Conservation (phyloP, 2,113 vertebrate genomes). For the Hyaena hyaena region DNA sequence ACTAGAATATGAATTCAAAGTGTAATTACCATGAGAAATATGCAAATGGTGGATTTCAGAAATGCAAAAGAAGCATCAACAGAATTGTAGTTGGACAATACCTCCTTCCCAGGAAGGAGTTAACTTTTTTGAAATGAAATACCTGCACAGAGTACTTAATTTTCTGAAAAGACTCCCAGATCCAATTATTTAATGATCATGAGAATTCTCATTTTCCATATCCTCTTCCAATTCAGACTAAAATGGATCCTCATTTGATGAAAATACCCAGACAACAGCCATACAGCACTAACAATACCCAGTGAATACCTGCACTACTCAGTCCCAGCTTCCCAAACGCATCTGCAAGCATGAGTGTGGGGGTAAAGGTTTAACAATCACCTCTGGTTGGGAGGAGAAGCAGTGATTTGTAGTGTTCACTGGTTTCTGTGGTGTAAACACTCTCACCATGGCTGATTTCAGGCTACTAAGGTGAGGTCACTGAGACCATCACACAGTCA, state of each 20-base stretch:
- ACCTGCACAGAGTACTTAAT: not conserved
- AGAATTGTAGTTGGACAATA: not conserved
- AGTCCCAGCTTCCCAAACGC: not conserved
- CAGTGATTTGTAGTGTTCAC: not conserved
- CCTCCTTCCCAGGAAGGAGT: not conserved
- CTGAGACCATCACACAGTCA: not conserved
- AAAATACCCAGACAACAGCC: not conserved
- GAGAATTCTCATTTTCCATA: not conserved
- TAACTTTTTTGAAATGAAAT: not conserved
- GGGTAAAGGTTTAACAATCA: not conserved
- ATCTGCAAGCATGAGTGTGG: not conserved
- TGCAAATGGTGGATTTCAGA: not conserved
- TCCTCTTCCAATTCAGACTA: not conserved
- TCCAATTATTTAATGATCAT: not conserved
- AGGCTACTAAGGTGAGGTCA: not conserved
- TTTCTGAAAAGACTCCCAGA: not conserved
- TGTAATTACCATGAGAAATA: not conserved
- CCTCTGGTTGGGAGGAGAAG: not conserved
- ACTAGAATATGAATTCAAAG: conserved; percentile 28
- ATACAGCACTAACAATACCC: not conserved
- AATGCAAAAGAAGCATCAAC: not conserved
- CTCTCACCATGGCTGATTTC: not conserved
- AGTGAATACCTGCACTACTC: not conserved
- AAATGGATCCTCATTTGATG: not conserved
- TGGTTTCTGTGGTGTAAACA: not conserved